Percentiles rank a stretch among this genome's conserved stretches.
phyloP scores from a whole-genome alignment of 2,888 invertebrate genomes.

The Rhaphigaster nebulosa region DNA sequence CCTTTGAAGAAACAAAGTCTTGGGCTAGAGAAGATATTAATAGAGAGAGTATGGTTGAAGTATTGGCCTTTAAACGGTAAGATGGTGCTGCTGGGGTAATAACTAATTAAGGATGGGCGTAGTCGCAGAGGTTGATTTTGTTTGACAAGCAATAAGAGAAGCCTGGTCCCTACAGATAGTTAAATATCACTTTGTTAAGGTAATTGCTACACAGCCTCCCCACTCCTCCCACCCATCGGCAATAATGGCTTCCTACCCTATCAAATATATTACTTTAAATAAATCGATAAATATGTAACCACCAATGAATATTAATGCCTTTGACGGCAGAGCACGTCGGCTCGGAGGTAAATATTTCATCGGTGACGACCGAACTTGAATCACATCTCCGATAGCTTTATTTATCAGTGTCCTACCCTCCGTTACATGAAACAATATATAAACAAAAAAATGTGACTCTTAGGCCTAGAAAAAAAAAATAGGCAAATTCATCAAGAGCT shows the following conservation, averaged over 20 bases:
- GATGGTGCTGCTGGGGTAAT: neutral
- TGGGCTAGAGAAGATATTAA: neutral
- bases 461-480: too few species aligned
- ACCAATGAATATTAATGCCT: conserved; percentile 44
- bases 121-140: conserved; percentile 42
- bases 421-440: neutral
- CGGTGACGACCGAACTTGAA: conserved; percentile 12
- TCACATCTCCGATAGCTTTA: conserved; percentile 26
- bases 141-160: conserved; percentile 48
- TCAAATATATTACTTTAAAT: conserved; percentile 42
- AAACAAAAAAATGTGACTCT: neutral
- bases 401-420: neutral
- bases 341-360: conserved; percentile 39
- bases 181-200: conserved; percentile 48
- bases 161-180: conserved; percentile 36
- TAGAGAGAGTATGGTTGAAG: neutral
- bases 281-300: conserved; percentile 50
- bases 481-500: too few species aligned
- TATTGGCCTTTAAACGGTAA: conserved; percentile 22
- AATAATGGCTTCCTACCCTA: conserved; percentile 8
- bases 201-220: conserved; percentile 37
- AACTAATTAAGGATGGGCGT: conserved; percentile 19
- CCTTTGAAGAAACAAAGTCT: neutral
- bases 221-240: neutral
- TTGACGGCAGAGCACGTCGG: neutral